Evolutionary conservation across 2,797 vertebrate species (phyloP), one percentile per base, ranked within the genome.

Genomic region (Thripadectes ignobilis): DNA sequence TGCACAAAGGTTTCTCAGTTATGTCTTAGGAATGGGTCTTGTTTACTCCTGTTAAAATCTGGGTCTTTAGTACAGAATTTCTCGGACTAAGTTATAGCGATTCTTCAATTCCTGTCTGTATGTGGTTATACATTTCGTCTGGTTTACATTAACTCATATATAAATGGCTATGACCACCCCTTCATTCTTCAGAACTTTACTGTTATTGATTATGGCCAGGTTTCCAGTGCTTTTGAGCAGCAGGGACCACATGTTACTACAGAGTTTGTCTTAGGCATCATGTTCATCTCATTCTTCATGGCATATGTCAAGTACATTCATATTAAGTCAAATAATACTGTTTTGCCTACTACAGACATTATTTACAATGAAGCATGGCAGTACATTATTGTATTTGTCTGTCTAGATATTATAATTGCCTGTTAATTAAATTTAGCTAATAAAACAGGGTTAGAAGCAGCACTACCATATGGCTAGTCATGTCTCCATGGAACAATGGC

Each of bases 371-470:
- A 86, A 85, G 81, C 61, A 90, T 45, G 57, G 67, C 74, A 75
- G 73, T 13, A 81, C 0, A 1, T 62, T 92, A 92, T 76, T 92
- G 10, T 76, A 84, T 86, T 84, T 92, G 73, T 66, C 92, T 89
- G 54, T 48, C 69, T 83, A 79, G 58, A 74, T 94, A 81, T 82
- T 86, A n/a, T 63, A 94, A 88, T 69, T 81, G 82, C 63, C 66
- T 81, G 48, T n/a, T 94, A 91, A 91, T 93, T 92, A 88, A 73
- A 94, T 79, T 55, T 34, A 74, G 57, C 52, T 82, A 76, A 67
- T 58, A 76, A 81, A 88, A 84, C 1, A 1, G n/a, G 32, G 67
- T 24, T 57, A 73, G 39, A 82, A 91, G 34, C 36, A 82, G 49
- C 59, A 52, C 39, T 81, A 52, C 62, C 76, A 84, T 36, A 82